Percentiles rank a stretch among this genome's conserved stretches.
Conservation (phyloP, 1,140 invertebrate species). For the Lutraria rhynchaena region DNA sequence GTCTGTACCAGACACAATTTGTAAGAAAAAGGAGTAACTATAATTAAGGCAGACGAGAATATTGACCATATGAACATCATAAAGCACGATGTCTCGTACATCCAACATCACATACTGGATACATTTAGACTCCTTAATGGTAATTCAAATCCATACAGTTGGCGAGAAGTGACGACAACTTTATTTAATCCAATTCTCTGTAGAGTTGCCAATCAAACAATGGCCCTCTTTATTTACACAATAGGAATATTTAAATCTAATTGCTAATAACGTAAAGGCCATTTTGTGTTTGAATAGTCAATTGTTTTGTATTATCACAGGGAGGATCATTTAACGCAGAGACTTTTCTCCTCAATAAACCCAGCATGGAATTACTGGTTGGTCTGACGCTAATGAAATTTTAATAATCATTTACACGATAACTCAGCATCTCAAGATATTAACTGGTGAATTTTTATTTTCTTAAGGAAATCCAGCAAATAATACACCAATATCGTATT, state of each 20-base stretch:
- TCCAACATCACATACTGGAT: neutral
- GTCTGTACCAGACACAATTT: too few species aligned
- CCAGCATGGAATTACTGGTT: constrained; percentile 49
- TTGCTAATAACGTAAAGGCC: constrained; percentile 48
- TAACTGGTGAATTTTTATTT: constrained; percentile 56
- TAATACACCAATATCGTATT: constrained; percentile 41
- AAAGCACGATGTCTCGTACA: neutral
- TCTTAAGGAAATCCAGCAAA: constrained; percentile 46
- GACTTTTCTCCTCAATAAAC: constrained; percentile 38
- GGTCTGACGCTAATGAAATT: constrained; percentile 57
- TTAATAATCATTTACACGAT: constrained; percentile 61
- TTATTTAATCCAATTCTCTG: constrained; percentile 52
- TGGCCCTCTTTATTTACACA: constrained; percentile 52
- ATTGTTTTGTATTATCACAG: constrained; percentile 56
- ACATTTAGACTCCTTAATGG: neutral
- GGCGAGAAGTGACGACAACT: constrained; percentile 30
- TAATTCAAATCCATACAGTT: constrained; percentile 11
- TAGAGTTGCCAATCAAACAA: constrained; percentile 21
- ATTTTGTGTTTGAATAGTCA: constrained; percentile 60
- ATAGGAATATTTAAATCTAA: constrained; percentile 58
- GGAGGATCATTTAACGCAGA: constrained; percentile 27
- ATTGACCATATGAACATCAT: neutral
- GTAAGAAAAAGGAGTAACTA: too few species aligned
- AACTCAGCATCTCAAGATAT: constrained; percentile 48
- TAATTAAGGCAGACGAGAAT: too few species aligned